phyloP scores from a whole-genome alignment of 2,113 vertebrate genomes.

The Tetraodon nigroviridis region DNA sequence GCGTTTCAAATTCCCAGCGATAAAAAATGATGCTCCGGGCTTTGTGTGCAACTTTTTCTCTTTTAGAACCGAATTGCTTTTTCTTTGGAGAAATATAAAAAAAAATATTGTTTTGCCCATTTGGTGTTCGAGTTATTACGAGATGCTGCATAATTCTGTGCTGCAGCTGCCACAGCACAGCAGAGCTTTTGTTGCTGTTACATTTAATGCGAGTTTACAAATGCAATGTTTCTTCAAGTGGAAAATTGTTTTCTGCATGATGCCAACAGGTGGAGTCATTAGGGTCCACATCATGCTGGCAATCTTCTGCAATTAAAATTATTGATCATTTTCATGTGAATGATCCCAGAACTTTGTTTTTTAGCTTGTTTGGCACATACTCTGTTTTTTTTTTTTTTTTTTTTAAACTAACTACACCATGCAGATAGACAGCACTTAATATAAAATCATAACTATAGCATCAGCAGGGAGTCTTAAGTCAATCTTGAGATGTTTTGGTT shows the following conservation, averaged over 20 bases:
- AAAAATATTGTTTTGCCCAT: slow-evolving; percentile 40
- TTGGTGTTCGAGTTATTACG: slow-evolving; percentile 46
- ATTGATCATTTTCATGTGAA: slow-evolving; percentile 61
- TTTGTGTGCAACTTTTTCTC: slow-evolving; percentile 14
- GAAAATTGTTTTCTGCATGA: slow-evolving; percentile 69
- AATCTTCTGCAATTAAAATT: slow-evolving; percentile 59
- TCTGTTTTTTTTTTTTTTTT: no score
- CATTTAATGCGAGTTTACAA: slow-evolving; percentile 62
- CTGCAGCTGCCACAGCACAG: slow-evolving; percentile 61
- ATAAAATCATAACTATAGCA: no score
- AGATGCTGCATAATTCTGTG: slow-evolving; percentile 63
- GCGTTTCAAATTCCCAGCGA: slow-evolving; percentile 17
- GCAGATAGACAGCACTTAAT: slow-evolving; percentile 35
- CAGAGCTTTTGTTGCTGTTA: slow-evolving; percentile 58
- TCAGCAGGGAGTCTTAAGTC: no score
- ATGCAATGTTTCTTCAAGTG: slow-evolving; percentile 63
- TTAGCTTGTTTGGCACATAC: no score
- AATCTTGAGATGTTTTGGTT: slow-evolving; percentile 27
- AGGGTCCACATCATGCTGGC: slow-evolving; percentile 62
- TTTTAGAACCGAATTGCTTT: slow-evolving; percentile 14
- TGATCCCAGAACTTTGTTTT: slow-evolving; percentile 1
- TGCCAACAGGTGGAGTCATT: slow-evolving; percentile 71
- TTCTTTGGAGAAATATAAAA: slow-evolving; percentile 26
- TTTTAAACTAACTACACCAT: background rate
- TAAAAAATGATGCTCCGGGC: slow-evolving; percentile 1